Percentiles rank a stretch among this genome's conserved stretches.
These are phyloP conservation scores for Lypha dubia DNA, from an alignment of 2,888 invertebrate genomes.

Conservation along the genomic window DNA sequence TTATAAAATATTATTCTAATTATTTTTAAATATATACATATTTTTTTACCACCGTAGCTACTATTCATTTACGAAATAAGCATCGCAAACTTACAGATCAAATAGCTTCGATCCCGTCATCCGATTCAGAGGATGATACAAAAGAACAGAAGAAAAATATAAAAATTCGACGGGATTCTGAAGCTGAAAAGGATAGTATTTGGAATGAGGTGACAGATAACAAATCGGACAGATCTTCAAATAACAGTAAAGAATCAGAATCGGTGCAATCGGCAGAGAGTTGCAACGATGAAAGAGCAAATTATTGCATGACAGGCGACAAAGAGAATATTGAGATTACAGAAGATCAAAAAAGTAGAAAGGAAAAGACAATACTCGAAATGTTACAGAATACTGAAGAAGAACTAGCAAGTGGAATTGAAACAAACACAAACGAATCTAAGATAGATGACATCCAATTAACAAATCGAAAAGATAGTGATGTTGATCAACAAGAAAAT, in stretches of 20 bases:
- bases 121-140: constrained; percentile 78
- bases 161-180: constrained; percentile 16
- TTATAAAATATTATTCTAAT: neutral
- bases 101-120: constrained; percentile 76
- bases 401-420: too few relatives aligned
- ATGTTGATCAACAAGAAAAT: constrained; percentile 53
- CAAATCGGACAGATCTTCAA: constrained; percentile 36
- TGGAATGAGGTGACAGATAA: constrained; percentile 74
- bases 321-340: neutral
- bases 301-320: constrained; percentile 18
- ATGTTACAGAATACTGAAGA: neutral
- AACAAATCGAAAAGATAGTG: neutral
- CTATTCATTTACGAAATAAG: constrained; percentile 79
- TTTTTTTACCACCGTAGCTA: constrained; percentile 74
- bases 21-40: neutral
- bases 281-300: constrained; percentile 37
- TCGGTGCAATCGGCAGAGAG: constrained; percentile 53
- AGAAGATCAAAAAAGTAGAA: neutral
- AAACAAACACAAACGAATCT: too few relatives aligned
- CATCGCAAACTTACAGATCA: constrained; percentile 77
- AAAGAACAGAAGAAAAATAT: constrained; percentile 27
- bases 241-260: constrained; percentile 65
- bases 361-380: neutral
- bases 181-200: constrained; percentile 62
- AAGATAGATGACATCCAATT: neutral